A percentile compares a stretch with the other conserved stretches of the same genome.
phyloP scores from a whole-genome alignment of 2,797 vertebrate genomes.

The Syncerus caffer region DNA sequence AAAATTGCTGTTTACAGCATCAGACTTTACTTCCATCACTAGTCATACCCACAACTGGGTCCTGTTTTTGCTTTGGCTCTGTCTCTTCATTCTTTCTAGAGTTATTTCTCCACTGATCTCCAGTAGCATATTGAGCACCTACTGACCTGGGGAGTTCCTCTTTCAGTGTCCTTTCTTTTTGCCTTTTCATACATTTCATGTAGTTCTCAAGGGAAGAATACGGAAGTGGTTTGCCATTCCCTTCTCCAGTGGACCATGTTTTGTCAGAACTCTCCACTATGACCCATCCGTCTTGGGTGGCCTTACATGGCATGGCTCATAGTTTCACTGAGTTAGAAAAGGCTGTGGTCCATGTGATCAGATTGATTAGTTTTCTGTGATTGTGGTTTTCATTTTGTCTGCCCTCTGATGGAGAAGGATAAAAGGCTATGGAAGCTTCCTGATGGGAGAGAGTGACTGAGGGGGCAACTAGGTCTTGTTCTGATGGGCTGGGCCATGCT shows the following conservation, averaged over 20 bases:
- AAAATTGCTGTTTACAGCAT: neutral
- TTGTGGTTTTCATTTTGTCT: neutral
- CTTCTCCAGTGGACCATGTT: neutral
- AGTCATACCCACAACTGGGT: neutral
- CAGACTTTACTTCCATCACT: neutral
- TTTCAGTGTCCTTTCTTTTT: neutral
- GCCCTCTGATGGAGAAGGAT: neutral
- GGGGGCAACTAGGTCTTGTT: neutral
- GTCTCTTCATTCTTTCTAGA: neutral
- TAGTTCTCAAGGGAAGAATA: neutral
- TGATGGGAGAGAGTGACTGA: neutral
- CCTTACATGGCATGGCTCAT: neutral
- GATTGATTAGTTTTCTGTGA: neutral
- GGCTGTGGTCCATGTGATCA: neutral
- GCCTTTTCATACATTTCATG: neutral
- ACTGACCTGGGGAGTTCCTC: neutral
- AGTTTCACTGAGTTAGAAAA: neutral
- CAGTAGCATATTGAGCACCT: neutral
- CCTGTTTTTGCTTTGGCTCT: neutral
- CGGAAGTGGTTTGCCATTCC: neutral
- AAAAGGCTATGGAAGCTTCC: neutral
- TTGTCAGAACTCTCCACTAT: neutral
- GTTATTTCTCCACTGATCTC: neutral
- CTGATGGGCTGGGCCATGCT: neutral
- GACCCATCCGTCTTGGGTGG: accelerated